Conservation (phyloP, 1,140 invertebrate species). For the Choristoneura fumiferana region DNA sequence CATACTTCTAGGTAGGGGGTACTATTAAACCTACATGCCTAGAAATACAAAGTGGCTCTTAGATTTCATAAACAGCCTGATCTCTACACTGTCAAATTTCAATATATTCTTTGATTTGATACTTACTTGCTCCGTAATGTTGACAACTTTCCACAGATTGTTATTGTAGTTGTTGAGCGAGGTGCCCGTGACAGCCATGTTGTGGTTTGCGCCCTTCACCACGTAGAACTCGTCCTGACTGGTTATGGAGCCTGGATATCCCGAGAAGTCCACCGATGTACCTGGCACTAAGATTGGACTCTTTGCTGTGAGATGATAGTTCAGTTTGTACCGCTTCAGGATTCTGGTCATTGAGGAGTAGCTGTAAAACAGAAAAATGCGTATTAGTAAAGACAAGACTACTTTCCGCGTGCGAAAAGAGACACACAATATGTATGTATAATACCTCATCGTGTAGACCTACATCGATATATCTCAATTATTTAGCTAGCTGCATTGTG, state of each 20-base stretch:
- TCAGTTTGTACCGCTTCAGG: conserved; percentile 93
- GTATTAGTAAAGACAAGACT: no score
- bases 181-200: conserved; percentile 80
- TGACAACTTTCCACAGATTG: conserved; percentile 77
- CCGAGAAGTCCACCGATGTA: conserved; percentile 87
- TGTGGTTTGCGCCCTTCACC: conserved; percentile 75
- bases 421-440: no score
- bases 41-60: no score
- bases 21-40: no score
- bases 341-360: conserved; percentile 93
- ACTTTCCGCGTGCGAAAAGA: no score
- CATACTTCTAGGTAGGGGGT: no score
- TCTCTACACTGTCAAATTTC: no score
- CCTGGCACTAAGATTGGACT: conserved; percentile 82
- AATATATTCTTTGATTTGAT: not conserved
- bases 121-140: conserved; percentile 73
- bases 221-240: conserved; percentile 94
- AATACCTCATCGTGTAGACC: no score
- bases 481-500: no score
- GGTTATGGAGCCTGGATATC: conserved; percentile 92
- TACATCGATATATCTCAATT: no score
- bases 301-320: conserved; percentile 82
- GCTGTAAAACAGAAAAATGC: conserved; percentile 38
- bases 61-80: no score
- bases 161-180: conserved; percentile 79